These are phyloP conservation scores for Porites lutea DNA, from an alignment of 64 coral and sea anemone genomes.

Conservation along the genomic window DNA sequence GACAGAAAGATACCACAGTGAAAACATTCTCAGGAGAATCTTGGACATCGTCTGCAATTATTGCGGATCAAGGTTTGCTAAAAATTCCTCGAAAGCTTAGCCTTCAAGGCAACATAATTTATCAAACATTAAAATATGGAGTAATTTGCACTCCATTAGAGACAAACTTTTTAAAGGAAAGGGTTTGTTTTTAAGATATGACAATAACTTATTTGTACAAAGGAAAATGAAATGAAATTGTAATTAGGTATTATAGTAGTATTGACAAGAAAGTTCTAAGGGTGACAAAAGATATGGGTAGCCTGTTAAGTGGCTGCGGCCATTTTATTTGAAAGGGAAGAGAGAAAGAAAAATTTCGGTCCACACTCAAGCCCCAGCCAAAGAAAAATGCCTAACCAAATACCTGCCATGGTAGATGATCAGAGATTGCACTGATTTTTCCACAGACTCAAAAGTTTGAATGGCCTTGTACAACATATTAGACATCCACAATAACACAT, in stretches of 20 bases:
- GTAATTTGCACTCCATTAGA: not conserved
- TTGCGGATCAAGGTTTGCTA: not conserved
- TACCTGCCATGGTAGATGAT: no score
- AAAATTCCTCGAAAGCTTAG: not conserved
- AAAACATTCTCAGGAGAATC: no score
- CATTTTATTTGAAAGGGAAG: no score
- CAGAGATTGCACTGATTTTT: no score
- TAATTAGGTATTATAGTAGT: not conserved
- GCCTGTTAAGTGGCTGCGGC: no score
- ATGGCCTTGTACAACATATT: not conserved
- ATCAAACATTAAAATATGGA: not conserved
- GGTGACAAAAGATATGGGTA: no score
- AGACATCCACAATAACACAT: not conserved
- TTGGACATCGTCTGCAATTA: not conserved
- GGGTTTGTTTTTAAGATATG: not conserved
- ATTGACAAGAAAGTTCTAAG: not conserved
- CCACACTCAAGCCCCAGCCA: no score
- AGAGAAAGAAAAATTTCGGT: no score
- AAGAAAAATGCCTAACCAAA: no score
- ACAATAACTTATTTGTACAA: not conserved
- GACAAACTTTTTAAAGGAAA: not conserved
- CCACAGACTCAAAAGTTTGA: no score
- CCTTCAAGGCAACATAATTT: slow-evolving; percentile 28
- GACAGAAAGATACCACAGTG: not conserved
- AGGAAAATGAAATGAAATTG: not conserved